These are phyloP conservation scores for Turdus rufiventris DNA, from an alignment of 2,113 vertebrate genomes.

Conservation along the genomic window DNA sequence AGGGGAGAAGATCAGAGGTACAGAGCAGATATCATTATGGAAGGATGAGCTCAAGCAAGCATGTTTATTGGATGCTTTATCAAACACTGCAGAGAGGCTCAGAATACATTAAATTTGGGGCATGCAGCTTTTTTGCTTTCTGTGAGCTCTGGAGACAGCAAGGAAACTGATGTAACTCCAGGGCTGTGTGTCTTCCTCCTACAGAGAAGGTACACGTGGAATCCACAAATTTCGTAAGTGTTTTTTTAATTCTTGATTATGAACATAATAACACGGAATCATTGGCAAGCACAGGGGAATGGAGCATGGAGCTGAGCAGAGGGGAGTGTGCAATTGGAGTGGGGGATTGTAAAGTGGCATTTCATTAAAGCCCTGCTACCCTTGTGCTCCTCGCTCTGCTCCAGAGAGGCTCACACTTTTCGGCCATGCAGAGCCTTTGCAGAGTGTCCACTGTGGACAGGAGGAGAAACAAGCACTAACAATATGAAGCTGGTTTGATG, in stretches of 20 bases:
- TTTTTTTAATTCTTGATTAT: conserved; percentile 9
- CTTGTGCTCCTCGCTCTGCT: not conserved
- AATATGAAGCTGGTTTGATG: conserved; percentile 50
- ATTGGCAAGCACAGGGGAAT: not conserved
- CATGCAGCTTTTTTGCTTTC: not conserved
- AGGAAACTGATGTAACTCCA: not conserved
- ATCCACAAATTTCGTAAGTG: not conserved
- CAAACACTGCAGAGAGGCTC: not conserved
- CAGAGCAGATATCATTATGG: not conserved
- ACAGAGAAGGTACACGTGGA: not conserved
- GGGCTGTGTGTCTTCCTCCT: not conserved
- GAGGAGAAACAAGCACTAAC: not conserved
- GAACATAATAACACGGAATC: not conserved
- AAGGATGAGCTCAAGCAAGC: conserved; percentile 2
- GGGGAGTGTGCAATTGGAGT: not conserved
- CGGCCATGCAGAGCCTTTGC: not conserved
- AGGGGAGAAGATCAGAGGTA: not conserved
- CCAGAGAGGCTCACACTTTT: not conserved
- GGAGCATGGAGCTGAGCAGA: not conserved
- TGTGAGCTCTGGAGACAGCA: not conserved
- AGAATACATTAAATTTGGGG: not conserved
- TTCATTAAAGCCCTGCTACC: not conserved
- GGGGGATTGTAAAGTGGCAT: not conserved
- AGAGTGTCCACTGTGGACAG: not conserved
- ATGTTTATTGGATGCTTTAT: conserved; percentile 3